Evolutionary conservation across 2,113 vertebrate species (phyloP).

Genomic region (Terrapene triunguis): DNA sequence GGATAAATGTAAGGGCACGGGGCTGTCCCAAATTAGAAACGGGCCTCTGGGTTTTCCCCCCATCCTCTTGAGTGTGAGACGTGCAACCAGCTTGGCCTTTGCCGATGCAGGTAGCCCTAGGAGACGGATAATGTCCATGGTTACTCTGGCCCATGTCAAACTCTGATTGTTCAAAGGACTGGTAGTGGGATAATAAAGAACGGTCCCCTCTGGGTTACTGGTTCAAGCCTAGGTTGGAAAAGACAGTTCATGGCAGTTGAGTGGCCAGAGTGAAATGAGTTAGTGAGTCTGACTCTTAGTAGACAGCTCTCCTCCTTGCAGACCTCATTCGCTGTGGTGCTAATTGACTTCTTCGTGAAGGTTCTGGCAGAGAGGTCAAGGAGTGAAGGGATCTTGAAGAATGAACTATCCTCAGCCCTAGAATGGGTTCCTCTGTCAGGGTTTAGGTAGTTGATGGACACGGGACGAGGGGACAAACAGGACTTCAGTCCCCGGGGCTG

Average conservation of each 20-base stretch:
- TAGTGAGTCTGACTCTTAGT: not conserved
- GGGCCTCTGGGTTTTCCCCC: not conserved
- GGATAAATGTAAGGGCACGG: conserved; percentile 90
- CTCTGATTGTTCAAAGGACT: not conserved
- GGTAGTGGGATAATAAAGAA: not conserved
- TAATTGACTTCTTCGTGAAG: not conserved
- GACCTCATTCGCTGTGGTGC: not conserved
- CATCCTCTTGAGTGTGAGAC: not conserved
- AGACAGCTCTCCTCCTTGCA: not conserved
- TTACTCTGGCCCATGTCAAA: not conserved
- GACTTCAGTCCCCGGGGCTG: not conserved
- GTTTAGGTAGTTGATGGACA: not conserved
- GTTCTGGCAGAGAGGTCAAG: not conserved
- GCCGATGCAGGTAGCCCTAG: not conserved
- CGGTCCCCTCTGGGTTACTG: not conserved
- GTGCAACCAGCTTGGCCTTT: not conserved
- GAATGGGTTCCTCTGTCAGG: not conserved
- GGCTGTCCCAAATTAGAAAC: not conserved
- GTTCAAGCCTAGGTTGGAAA: not conserved
- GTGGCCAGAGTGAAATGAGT: not conserved
- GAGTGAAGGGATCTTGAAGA: not conserved
- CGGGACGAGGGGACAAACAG: not conserved
- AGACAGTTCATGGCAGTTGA: not conserved
- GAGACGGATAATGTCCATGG: not conserved
- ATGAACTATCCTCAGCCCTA: not conserved